Percentiles rank a stretch among this genome's conserved stretches.
Evolutionary conservation across 2,888 invertebrate species (phyloP).

Genomic region (Orthosia incerta): DNA sequence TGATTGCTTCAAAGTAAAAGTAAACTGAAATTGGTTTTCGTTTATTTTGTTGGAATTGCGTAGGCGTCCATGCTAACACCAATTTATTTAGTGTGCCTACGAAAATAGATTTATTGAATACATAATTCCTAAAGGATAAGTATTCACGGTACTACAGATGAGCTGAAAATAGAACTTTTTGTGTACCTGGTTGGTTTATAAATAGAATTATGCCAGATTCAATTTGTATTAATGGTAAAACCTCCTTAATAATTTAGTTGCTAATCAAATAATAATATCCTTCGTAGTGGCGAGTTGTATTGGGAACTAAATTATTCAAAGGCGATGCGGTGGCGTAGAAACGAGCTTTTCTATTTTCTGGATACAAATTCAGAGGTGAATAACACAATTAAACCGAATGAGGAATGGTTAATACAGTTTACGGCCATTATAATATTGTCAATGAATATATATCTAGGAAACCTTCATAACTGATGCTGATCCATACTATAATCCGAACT

Average conservation of each 20-base stretch:
- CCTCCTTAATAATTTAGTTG: constrained; percentile 22
- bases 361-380: constrained; percentile 19
- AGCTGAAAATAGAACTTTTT: constrained; percentile 13
- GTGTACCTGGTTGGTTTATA: constrained; percentile 8
- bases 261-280: constrained; percentile 39
- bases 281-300: constrained; percentile 2
- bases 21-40: constrained; percentile 42
- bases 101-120: constrained; percentile 41
- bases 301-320: constrained; percentile 22
- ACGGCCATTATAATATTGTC: neutral
- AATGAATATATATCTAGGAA: neutral
- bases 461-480: neutral
- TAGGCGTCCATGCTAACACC: constrained; percentile 28
- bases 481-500: neutral
- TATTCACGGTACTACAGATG: constrained; percentile 6
- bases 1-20: constrained; percentile 50
- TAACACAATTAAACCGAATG: neutral
- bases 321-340: neutral
- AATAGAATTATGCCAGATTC: neutral
- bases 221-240: constrained; percentile 12
- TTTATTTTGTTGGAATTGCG: constrained; percentile 45
- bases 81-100: constrained; percentile 38
- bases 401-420: neutral
- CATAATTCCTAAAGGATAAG: constrained; percentile 3
- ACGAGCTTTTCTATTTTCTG: constrained; percentile 2